phyloP scores from a whole-genome alignment of 1,140 invertebrate species.

The Maniola jurtina region DNA sequence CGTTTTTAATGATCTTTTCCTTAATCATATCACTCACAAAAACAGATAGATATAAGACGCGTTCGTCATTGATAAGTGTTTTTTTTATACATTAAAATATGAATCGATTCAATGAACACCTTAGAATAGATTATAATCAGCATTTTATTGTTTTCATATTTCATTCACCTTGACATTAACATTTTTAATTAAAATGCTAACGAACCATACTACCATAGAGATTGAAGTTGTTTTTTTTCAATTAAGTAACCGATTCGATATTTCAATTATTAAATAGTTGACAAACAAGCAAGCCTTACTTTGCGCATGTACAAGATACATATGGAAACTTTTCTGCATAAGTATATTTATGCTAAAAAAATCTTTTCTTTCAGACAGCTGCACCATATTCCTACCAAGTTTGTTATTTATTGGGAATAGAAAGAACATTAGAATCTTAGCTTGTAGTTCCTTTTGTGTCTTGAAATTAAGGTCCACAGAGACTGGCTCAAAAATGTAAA shows the following conservation, averaged over 20 bases:
- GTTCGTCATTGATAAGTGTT: constrained; percentile 10
- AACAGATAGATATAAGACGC: constrained; percentile 3
- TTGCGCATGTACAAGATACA: no score
- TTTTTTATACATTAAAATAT: not conserved
- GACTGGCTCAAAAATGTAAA: constrained; percentile 9
- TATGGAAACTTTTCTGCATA: no score
- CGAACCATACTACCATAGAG: not conserved
- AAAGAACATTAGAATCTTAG: no score
- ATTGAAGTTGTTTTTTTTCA: no score
- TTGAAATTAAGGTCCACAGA: not conserved
- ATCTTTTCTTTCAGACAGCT: no score
- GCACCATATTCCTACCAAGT: no score
- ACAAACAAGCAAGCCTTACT: no score
- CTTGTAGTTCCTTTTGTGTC: no score
- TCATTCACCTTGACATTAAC: not conserved
- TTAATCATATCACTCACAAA: constrained; percentile 12
- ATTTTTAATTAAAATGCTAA: constrained; percentile 1
- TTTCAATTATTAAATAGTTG: no score
- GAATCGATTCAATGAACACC: not conserved
- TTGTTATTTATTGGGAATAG: no score
- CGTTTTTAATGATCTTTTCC: constrained; percentile 14
- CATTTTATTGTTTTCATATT: constrained; percentile 1
- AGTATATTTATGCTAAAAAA: no score
- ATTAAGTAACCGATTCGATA: no score
- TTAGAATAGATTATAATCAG: not conserved